Conservation (phyloP, 1,140 invertebrate species). For the Orchestia grillus region DNA sequence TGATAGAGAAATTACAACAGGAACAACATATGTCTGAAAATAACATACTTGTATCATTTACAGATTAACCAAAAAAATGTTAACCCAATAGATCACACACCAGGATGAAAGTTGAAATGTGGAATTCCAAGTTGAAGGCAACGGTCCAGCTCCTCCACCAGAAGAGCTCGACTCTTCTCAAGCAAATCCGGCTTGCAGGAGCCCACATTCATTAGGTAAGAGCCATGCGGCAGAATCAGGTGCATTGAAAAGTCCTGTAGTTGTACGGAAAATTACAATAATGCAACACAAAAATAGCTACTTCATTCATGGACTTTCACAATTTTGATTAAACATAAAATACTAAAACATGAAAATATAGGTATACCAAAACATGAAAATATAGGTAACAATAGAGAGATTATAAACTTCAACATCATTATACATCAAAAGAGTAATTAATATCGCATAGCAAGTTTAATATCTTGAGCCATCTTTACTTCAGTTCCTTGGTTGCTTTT, state of each 20-base stretch:
- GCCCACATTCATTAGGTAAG: conserved; percentile 75
- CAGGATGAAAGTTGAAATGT: conserved; percentile 76
- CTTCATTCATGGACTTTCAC: background rate
- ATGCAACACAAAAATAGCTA: background rate
- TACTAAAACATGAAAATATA: too few species aligned
- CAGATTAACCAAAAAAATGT: background rate
- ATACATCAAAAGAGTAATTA: too few species aligned
- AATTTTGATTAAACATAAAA: background rate
- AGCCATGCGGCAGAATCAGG: conserved; percentile 72
- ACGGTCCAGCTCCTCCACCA: conserved; percentile 74
- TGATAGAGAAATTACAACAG: too few species aligned
- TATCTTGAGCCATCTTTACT: too few species aligned
- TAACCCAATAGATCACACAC: conserved; percentile 67
- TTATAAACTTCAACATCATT: too few species aligned
- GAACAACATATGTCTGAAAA: too few species aligned
- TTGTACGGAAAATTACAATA: background rate
- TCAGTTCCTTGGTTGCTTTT: too few species aligned
- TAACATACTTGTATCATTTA: background rate
- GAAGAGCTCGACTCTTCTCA: conserved; percentile 72
- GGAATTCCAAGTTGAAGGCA: conserved; percentile 74
- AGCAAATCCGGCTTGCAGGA: conserved; percentile 72
- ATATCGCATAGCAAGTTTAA: too few species aligned
- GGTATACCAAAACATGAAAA: background rate
- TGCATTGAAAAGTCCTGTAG: conserved; percentile 66
- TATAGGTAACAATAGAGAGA: background rate